phyloP scores from a whole-genome alignment of 2,797 vertebrate genomes.

The Nyctibius grandis region DNA sequence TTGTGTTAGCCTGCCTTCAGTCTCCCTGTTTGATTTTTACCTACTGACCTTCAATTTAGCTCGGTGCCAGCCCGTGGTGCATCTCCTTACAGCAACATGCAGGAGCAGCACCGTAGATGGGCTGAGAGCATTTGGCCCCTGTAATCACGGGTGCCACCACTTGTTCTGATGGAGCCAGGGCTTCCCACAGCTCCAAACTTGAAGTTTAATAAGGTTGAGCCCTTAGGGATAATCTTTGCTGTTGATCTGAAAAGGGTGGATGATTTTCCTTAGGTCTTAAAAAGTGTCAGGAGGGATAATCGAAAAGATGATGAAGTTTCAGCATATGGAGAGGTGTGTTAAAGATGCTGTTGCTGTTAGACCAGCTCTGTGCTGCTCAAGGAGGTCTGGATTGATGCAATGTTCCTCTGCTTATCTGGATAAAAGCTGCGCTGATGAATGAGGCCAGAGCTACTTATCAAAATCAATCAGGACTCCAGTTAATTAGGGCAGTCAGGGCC shows the following conservation, averaged over 20 bases:
- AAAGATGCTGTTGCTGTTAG: background rate
- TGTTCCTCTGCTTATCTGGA: background rate
- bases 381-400: background rate
- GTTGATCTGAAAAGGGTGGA: background rate
- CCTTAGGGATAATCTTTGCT: background rate
- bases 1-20: background rate
- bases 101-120: background rate
- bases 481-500: background rate
- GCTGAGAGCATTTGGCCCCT: background rate
- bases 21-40: background rate
- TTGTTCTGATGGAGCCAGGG: background rate
- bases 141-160: background rate
- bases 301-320: background rate
- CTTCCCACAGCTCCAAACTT: background rate
- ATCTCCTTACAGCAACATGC: rapidly evolving
- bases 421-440: background rate
- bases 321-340: background rate
- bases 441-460: background rate
- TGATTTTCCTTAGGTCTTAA: background rate
- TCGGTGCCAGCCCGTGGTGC: background rate
- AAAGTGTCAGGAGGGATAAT: too few species aligned
- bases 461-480: background rate
- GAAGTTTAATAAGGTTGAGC: background rate
- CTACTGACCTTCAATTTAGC: background rate
- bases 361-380: background rate